These are phyloP conservation scores for Penelope pileata DNA, from an alignment of 2,113 vertebrate genomes.

Conservation along the genomic window DNA sequence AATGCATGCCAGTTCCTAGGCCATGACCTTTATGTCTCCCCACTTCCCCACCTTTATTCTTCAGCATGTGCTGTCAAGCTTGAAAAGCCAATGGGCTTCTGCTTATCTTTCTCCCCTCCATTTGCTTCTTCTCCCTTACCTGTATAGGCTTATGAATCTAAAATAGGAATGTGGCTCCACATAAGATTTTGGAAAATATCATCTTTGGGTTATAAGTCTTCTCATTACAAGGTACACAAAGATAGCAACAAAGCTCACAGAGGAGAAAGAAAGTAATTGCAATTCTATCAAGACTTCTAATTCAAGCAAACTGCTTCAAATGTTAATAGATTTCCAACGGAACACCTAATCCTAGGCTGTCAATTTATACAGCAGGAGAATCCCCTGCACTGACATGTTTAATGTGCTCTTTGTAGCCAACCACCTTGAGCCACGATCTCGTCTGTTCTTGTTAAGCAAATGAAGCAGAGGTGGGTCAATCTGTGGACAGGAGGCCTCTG, in stretches of 20 bases:
- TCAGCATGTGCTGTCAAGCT: not conserved
- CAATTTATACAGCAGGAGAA: slow-evolving; percentile 37
- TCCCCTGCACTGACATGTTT: slow-evolving; percentile 37
- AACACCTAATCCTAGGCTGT: slow-evolving; percentile 35
- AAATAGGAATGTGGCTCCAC: not conserved
- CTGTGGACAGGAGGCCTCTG: not conserved
- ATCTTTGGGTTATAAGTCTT: slow-evolving; percentile 6
- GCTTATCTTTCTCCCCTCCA: not conserved
- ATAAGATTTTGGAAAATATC: not conserved
- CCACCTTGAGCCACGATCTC: not conserved
- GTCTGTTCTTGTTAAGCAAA: slow-evolving; percentile 55
- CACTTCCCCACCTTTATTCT: not conserved
- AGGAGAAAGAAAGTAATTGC: slow-evolving; percentile 39
- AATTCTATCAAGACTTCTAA: slow-evolving; percentile 59
- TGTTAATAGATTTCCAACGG: slow-evolving; percentile 65
- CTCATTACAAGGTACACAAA: not conserved
- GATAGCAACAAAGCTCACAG: slow-evolving; percentile 21
- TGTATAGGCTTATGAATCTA: not conserved
- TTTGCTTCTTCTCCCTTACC: not conserved
- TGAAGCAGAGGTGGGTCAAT: not conserved
- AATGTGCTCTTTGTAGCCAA: slow-evolving; percentile 53
- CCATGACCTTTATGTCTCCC: not conserved
- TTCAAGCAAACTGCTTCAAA: slow-evolving; percentile 53
- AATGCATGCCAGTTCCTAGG: not conserved
- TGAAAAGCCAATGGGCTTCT: not conserved